Conservation (phyloP, 2,888 invertebrate species). For the Scrobipalpa atriplicella region DNA sequence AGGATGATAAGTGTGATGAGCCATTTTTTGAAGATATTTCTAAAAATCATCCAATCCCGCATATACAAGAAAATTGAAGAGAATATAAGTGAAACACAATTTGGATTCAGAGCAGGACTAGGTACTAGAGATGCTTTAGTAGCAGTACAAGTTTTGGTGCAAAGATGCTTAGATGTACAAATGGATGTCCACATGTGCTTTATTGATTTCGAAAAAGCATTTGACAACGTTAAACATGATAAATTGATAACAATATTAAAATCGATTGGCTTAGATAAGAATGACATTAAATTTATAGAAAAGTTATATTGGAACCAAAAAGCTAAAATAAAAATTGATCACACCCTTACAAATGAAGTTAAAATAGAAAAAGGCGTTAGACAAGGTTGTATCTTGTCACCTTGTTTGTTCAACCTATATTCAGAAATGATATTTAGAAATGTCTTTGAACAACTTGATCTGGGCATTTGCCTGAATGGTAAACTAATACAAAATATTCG, state of each 20-base stretch:
- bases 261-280: not conserved
- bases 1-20: constrained; percentile 1
- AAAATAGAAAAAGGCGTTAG: not conserved
- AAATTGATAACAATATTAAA: not conserved
- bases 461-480: not conserved
- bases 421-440: not conserved
- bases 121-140: constrained; percentile 2
- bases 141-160: not conserved
- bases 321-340: not conserved
- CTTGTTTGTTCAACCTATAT: not conserved
- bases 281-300: not conserved
- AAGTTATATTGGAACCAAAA: constrained; percentile 2
- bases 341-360: not conserved
- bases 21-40: not conserved
- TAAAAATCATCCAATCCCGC: not conserved
- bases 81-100: not conserved
- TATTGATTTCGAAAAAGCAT: constrained; percentile 18
- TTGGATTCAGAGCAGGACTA: constrained; percentile 1
- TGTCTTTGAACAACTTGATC: not conserved
- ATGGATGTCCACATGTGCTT: constrained; percentile 3
- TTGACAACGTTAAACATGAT: not conserved
- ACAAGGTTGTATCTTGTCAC: not conserved
- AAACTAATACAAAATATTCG: not conserved
- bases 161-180: not conserved
- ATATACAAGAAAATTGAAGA: not conserved